Conservation (phyloP, 2,797 vertebrate species). For the Borostomias antarcticus region DNA sequence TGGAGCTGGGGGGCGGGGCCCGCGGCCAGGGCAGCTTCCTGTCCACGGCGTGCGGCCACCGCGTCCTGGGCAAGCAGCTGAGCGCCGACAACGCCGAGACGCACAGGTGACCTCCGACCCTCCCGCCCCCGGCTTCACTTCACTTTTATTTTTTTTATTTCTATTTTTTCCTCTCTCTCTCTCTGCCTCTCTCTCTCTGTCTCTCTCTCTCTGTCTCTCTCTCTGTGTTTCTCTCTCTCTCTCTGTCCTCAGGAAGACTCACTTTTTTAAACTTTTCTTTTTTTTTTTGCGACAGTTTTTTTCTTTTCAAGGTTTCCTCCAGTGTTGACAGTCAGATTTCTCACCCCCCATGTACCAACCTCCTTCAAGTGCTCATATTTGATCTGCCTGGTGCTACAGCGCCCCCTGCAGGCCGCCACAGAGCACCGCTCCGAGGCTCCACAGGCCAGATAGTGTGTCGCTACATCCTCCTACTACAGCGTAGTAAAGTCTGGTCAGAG, state of each 20-base stretch:
- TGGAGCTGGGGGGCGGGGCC: slow-evolving; percentile 74
- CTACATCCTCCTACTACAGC: no score
- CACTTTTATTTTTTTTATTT: slow-evolving; percentile 17
- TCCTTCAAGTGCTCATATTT: no score
- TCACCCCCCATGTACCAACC: no score
- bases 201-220: not conserved
- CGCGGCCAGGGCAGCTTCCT: slow-evolving; percentile 83
- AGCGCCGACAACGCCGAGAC: slow-evolving; percentile 96
- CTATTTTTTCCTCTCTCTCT: slow-evolving; percentile 17
- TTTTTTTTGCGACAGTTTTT: no score
- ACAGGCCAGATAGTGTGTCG: not conserved
- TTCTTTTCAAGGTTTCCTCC: no score
- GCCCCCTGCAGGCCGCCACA: no score
- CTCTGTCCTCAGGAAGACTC: no score
- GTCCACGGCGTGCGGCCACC: slow-evolving; percentile 84
- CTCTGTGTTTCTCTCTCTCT: not conserved
- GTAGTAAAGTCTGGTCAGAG: no score
- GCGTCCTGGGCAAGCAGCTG: slow-evolving; percentile 95
- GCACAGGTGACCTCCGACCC: slow-evolving; percentile 84
- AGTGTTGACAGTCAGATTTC: no score
- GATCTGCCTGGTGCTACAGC: no score
- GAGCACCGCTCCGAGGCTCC: not conserved
- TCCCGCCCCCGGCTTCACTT: not conserved
- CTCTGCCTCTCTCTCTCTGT: not conserved
- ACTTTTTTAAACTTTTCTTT: no score